Conservation (phyloP, 2,113 vertebrate species). For the Gasterosteus aculeatus region DNA sequence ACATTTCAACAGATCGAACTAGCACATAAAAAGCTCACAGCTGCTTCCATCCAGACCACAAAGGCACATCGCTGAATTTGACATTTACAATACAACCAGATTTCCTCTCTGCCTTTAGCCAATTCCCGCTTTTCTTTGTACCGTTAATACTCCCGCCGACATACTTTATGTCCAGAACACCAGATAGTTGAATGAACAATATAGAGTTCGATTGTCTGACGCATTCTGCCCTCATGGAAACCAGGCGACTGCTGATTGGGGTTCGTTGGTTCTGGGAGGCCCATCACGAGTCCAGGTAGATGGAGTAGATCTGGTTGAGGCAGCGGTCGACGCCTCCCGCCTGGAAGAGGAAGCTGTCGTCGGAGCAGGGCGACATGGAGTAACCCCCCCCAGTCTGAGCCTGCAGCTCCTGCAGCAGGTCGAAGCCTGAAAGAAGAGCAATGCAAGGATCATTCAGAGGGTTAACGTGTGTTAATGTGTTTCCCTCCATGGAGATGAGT, state of each 20-base stretch:
- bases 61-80: constrained; percentile 46
- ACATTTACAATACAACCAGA: constrained; percentile 25
- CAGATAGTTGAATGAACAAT: constrained; percentile 3
- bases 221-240: background rate
- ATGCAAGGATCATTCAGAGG: background rate
- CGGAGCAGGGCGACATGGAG: constrained; percentile 60
- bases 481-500: background rate
- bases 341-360: constrained; percentile 76
- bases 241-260: background rate
- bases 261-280: background rate
- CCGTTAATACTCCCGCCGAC: constrained; percentile 7
- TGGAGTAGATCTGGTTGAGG: constrained; percentile 75
- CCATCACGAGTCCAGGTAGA: constrained; percentile 74
- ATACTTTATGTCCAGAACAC: background rate
- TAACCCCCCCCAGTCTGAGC: constrained; percentile 55
- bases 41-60: constrained; percentile 48
- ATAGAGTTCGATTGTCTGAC: constrained; percentile 15
- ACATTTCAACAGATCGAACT: background rate
- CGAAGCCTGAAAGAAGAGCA: constrained; percentile 53
- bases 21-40: constrained; percentile 1
- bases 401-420: constrained; percentile 72
- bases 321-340: constrained; percentile 71
- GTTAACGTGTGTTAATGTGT: background rate
- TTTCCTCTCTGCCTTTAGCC: background rate
- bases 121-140: background rate